Percentiles rank a stretch among this genome's conserved stretches.
These are phyloP conservation scores for Hoplostethus atlanticus DNA, from an alignment of 2,797 vertebrate genomes.

Conservation along the genomic window DNA sequence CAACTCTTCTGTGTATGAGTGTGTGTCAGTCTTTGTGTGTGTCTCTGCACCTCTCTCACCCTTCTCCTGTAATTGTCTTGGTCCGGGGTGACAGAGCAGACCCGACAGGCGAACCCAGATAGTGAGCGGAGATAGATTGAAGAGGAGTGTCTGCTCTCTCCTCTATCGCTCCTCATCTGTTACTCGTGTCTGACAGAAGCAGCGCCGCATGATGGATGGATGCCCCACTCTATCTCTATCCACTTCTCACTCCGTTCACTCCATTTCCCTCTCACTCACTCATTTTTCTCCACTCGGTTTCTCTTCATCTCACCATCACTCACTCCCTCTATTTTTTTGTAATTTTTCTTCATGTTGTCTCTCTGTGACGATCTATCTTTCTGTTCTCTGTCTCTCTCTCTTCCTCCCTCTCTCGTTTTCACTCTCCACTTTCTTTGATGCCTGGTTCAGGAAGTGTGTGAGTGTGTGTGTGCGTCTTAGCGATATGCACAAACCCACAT, in stretches of 20 bases:
- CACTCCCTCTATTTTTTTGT: constrained; percentile 30
- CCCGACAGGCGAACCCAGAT: constrained; percentile 76
- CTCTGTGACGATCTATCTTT: constrained; percentile 3
- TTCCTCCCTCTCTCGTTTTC: background rate
- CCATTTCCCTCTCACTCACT: constrained; percentile 43
- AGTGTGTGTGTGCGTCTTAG: background rate
- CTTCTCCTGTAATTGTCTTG: constrained; percentile 55
- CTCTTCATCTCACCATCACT: constrained; percentile 56
- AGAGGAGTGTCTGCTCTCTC: constrained; percentile 72
- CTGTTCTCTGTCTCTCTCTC: background rate
- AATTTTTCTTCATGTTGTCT: constrained; percentile 38
- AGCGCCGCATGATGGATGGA: constrained; percentile 71
- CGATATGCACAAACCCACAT: background rate
- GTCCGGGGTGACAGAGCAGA: constrained; percentile 67
- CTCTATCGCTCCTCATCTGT: constrained; percentile 75
- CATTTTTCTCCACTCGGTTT: constrained; percentile 61
- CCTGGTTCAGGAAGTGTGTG: background rate
- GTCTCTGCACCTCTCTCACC: constrained; percentile 8
- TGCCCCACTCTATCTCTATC: constrained; percentile 55
- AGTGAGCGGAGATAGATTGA: constrained; percentile 72
- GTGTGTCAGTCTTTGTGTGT: constrained; percentile 13
- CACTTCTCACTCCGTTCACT: constrained; percentile 56
- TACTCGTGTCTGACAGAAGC: constrained; percentile 73
- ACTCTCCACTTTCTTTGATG: constrained; percentile 13
- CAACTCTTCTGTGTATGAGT: background rate